These are phyloP conservation scores for Telmatochromis brichardi DNA, from an alignment of 2,113 vertebrate genomes.

Conservation along the genomic window DNA sequence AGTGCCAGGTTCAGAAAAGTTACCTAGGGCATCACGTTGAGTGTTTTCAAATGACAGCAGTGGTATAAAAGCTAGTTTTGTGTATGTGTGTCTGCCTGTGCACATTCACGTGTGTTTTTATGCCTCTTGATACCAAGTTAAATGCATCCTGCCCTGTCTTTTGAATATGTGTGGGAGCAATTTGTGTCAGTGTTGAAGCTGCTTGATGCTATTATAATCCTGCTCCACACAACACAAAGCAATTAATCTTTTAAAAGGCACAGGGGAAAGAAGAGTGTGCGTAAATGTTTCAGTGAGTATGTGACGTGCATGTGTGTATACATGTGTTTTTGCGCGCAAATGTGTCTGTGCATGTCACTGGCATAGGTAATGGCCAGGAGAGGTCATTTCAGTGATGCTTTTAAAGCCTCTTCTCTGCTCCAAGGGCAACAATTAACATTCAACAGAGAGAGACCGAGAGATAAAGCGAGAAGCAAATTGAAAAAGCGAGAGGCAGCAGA, in stretches of 20 bases:
- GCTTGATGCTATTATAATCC: constrained; percentile 56
- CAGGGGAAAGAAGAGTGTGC: neutral
- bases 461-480: neutral
- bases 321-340: neutral
- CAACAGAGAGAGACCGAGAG: neutral
- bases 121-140: constrained; percentile 30
- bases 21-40: neutral
- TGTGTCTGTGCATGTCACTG: neutral
- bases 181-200: constrained; percentile 53
- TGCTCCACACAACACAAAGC: constrained; percentile 55
- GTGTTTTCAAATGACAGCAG: neutral
- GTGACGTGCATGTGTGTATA: neutral
- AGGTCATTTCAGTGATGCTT: constrained; percentile 47
- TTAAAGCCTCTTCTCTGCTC: constrained; percentile 27
- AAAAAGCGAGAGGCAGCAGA: neutral
- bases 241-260: constrained; percentile 68
- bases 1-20: neutral
- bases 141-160: constrained; percentile 30
- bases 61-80: neutral
- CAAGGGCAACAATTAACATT: constrained; percentile 57
- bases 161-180: constrained; percentile 47
- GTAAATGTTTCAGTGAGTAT: neutral
- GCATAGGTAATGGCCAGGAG: constrained; percentile 41
- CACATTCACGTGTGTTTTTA: neutral
- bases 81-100: neutral